These are phyloP conservation scores for Drosophila sproati DNA, from an alignment of 1,140 invertebrate species.

Conservation along the genomic window DNA sequence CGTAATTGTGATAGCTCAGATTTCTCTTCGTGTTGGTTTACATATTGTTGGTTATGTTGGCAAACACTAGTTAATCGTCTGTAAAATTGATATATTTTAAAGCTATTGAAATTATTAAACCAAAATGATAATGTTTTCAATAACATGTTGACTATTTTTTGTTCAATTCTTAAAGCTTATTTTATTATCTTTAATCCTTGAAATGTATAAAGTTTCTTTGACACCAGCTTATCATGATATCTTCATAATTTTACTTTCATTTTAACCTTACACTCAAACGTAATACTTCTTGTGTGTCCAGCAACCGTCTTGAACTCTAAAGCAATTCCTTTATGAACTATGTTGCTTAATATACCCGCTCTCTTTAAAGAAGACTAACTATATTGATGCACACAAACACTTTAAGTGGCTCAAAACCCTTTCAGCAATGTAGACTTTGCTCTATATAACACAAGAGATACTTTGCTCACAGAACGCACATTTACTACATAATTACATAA, in stretches of 20 bases:
- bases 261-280: constrained; percentile 9
- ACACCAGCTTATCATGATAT: background rate
- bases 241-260: constrained; percentile 25
- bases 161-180: background rate
- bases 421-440: constrained; percentile 22
- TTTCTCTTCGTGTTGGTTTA: constrained; percentile 32
- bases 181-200: background rate
- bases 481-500: constrained; percentile 81
- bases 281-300: constrained; percentile 8
- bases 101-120: background rate
- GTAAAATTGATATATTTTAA: background rate
- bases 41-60: constrained; percentile 16
- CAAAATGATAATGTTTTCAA: background rate
- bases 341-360: constrained; percentile 8
- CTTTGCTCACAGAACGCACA: constrained; percentile 41
- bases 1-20: constrained; percentile 63
- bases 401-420: constrained; percentile 59
- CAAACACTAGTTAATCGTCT: constrained; percentile 29
- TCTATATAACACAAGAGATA: constrained; percentile 31
- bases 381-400: constrained; percentile 52
- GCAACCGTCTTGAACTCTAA: constrained; percentile 48
- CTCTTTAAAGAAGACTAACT: constrained; percentile 65
- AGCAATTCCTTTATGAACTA: constrained; percentile 56
- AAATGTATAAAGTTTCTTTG: background rate
- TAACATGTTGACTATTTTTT: background rate